Evolutionary conservation across 2,888 invertebrate species (phyloP), one percentile per base, ranked within the genome.

Genomic region (Acholoe squamosa): DNA sequence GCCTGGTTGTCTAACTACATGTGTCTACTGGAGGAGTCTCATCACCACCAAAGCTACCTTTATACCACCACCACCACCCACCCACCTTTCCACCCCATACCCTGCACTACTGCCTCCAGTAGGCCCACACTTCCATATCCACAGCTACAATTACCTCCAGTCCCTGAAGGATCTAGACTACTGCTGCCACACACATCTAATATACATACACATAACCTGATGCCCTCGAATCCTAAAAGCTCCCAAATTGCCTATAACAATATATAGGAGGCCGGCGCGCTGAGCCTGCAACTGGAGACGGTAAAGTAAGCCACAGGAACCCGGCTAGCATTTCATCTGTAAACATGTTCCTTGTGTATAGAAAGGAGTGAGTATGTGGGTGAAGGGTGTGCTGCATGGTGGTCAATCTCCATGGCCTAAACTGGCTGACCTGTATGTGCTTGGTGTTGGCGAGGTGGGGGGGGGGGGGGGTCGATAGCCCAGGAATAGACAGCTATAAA

Each of bases 401-500:
- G 71, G 71, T 71, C 71, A 71, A 71, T 71, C 71, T 25, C 28
- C 31, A 28, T 71, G 71, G 5, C 28, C 19, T 71, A 71, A 71
- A 25, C 71, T 71, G n/a, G 31, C 5, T 71, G 71, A 71, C 71
- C 71, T 71, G 71, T 3, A 71, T 71, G 71, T 25, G n/a, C 31
- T 43, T 43, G 43, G 71, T 71, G n/a, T 0, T 3, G 14, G 31
- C 25, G 31, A 7, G 22, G 12, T 25, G 28, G 14, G 28, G 28
- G 5, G 25, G 14, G 31, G 5, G 28, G 25, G 28, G 14, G n/a
- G 71, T 71, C 71, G 71, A 71, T 71, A 71, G 71, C 71, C 71
- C 71, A 71, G 71, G 71, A 71, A 71, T 71, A 71, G 71, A 71
- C 71, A 25, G 71, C 71, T 71, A 71, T 71, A 71, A 71, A 71